Conservation (phyloP, 2,113 vertebrate genomes). For the Protobothrops flavoviridis region DNA sequence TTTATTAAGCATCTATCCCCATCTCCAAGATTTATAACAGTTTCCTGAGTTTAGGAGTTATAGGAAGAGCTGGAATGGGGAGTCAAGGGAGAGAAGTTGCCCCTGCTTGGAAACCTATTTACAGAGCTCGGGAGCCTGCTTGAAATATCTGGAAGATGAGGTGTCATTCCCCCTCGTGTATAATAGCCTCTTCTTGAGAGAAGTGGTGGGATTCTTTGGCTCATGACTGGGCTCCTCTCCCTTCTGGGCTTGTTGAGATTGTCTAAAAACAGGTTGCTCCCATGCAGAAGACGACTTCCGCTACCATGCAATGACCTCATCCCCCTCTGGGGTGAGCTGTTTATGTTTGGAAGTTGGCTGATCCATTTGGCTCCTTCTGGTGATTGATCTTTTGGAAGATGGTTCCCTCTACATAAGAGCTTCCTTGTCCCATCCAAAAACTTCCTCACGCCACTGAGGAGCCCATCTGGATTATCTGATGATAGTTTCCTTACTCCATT, state of each 20-base stretch:
- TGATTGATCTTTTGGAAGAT: not conserved
- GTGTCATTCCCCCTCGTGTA: not conserved
- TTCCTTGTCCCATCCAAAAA: conserved; percentile 28
- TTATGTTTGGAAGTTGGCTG: conserved; percentile 7
- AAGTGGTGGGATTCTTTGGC: not conserved
- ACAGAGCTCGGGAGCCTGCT: not conserved
- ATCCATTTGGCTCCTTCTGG: not conserved
- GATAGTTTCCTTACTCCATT: not conserved
- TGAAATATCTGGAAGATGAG: conserved; percentile 25
- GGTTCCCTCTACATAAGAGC: conserved; percentile 18
- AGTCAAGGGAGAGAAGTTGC: not conserved
- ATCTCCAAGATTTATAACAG: conserved; percentile 1
- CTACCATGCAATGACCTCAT: not conserved
- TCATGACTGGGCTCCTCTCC: not conserved
- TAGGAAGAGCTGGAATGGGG: conserved; percentile 13
- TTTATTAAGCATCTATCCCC: conserved; percentile 24
- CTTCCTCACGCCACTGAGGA: conserved; percentile 20
- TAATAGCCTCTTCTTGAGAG: not conserved
- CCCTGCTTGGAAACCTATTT: not conserved
- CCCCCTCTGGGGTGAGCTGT: not conserved
- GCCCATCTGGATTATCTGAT: not conserved
- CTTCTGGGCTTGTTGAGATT: not conserved
- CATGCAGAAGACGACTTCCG: not conserved
- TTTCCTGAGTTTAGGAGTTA: conserved; percentile 20
- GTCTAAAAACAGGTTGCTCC: not conserved